Percentiles rank a stretch among this genome's conserved stretches.
These are phyloP conservation scores for Hydrochoerus hydrochaeris DNA, from an alignment of 2,113 vertebrate species.

Conservation along the genomic window DNA sequence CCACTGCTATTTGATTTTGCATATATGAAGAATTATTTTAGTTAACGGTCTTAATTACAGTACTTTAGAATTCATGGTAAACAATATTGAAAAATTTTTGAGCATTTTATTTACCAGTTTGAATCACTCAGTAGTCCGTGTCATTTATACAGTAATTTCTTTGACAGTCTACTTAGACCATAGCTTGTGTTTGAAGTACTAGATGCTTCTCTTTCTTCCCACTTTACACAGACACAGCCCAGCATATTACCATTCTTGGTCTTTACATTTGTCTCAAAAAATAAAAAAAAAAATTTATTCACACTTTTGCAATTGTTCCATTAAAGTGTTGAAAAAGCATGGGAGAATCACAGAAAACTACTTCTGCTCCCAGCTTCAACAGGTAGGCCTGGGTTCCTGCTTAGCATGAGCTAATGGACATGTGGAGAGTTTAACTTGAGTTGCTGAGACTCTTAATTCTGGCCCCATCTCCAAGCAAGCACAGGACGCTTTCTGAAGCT, in stretches of 20 bases:
- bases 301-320: not conserved
- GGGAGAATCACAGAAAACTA: not conserved
- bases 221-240: not conserved
- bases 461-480: not conserved
- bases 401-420: not conserved
- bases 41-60: not conserved
- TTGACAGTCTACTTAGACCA: not conserved
- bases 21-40: not conserved
- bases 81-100: not conserved
- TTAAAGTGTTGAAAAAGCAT: not conserved
- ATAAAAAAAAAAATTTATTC: not conserved
- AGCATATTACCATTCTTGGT: not conserved
- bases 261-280: not conserved
- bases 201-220: not conserved
- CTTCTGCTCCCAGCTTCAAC: not conserved
- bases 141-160: not conserved
- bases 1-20: not conserved
- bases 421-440: not conserved
- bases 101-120: not conserved
- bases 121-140: not conserved
- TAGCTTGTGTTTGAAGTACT: not conserved
- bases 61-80: slow-evolving; percentile 6
- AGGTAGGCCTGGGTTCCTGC: not conserved
- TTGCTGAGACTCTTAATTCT: not conserved
- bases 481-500: not conserved